A percentile compares a stretch with the other conserved stretches of the same genome.
Evolutionary conservation across 2,113 vertebrate species (phyloP).

Genomic region (Polypterus bichir): DNA sequence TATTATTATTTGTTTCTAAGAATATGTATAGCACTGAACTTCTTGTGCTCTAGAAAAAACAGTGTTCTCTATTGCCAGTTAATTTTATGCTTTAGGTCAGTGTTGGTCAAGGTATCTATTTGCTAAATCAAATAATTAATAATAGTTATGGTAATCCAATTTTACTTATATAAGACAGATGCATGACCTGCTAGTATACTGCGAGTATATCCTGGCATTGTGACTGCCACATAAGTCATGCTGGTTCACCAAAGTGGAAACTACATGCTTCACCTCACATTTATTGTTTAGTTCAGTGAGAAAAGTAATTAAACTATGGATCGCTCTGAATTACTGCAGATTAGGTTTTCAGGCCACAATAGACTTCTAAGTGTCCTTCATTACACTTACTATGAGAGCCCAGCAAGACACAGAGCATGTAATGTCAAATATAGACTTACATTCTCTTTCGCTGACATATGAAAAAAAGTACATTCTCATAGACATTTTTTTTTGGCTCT

Average conservation of each 20-base stretch:
- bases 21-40: too few species aligned
- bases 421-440: too few species aligned
- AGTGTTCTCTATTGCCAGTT: too few species aligned
- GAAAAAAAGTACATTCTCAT: too few species aligned
- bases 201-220: neutral
- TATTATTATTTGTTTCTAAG: too few species aligned
- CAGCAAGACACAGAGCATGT: neutral
- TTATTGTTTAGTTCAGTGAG: slow-evolving; percentile 1
- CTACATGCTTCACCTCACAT: slow-evolving; percentile 6
- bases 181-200: neutral
- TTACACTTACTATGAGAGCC: neutral
- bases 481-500: too few species aligned
- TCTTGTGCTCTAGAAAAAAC: too few species aligned
- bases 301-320: slow-evolving; percentile 6
- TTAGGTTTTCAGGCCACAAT: neutral
- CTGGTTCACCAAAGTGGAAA: neutral
- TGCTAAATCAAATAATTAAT: too few species aligned
- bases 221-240: neutral
- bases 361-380: neutral
- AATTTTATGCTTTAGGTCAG: too few species aligned
- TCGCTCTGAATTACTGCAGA: neutral
- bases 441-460: too few species aligned
- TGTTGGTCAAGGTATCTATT: too few species aligned
- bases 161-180: neutral
- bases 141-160: too few species aligned